These are phyloP conservation scores for Cheilosia vulpina DNA, from an alignment of 2,888 invertebrate species.

Conservation along the genomic window DNA sequence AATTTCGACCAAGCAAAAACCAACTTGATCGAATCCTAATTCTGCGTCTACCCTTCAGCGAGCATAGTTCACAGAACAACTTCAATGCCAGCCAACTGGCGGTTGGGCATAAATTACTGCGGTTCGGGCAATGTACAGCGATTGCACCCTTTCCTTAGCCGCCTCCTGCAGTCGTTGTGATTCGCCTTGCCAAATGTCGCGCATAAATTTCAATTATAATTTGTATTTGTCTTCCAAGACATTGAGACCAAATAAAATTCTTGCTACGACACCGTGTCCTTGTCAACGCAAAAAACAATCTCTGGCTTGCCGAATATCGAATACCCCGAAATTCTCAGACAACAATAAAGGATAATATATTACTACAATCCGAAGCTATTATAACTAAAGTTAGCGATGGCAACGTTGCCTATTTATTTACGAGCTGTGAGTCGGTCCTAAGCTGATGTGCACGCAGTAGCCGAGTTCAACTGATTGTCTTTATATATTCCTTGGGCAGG, in stretches of 20 bases:
- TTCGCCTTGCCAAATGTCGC: slow-evolving; percentile 10
- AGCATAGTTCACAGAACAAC: background rate
- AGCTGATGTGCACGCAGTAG: background rate
- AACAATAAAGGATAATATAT: slow-evolving; percentile 64
- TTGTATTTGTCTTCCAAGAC: slow-evolving; percentile 25
- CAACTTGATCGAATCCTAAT: background rate
- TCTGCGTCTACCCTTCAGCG: background rate
- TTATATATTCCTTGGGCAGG: background rate
- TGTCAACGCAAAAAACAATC: slow-evolving; percentile 1
- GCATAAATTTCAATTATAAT: slow-evolving; percentile 39
- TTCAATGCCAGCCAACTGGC: no score
- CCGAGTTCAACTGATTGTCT: background rate
- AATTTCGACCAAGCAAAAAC: background rate
- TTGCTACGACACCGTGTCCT: slow-evolving; percentile 6
- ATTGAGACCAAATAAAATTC: slow-evolving; percentile 6
- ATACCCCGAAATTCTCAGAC: slow-evolving; percentile 14
- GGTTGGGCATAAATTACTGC: slow-evolving; percentile 24
- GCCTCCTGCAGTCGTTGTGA: background rate
- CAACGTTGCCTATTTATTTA: slow-evolving; percentile 68
- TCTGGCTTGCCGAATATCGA: background rate
- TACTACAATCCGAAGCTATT: slow-evolving; percentile 61
- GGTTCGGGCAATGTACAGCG: background rate
- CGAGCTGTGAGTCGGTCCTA: slow-evolving; percentile 7
- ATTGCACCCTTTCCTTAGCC: background rate
- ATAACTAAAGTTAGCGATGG: slow-evolving; percentile 48